Conservation (phyloP, 1,140 invertebrate genomes). For the Mylabris phalerata region DNA sequence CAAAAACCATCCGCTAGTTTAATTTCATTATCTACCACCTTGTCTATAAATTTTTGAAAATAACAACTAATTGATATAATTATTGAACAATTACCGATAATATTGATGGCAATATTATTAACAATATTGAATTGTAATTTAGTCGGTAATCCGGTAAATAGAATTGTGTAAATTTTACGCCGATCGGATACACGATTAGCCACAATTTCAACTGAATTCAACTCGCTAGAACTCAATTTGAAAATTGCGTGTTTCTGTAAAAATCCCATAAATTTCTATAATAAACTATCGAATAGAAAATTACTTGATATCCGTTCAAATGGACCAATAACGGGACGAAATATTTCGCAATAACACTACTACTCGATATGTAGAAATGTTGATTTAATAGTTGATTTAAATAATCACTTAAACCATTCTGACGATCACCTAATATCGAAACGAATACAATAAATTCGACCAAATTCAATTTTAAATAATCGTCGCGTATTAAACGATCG, state of each 20-base stretch:
- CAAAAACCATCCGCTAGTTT: constrained; percentile 4
- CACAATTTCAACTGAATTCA: not conserved
- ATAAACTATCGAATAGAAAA: too few species aligned
- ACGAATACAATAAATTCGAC: constrained; percentile 7
- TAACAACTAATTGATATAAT: not conserved
- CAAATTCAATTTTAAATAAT: constrained; percentile 10
- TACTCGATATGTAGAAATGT: constrained; percentile 1
- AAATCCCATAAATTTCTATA: not conserved
- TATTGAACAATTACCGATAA: not conserved
- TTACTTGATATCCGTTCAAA: constrained; percentile 3
- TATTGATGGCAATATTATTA: not conserved
- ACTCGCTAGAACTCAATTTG: not conserved
- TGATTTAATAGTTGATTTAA: not conserved
- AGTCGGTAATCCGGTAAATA: constrained; percentile 1
- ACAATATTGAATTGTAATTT: constrained; percentile 3
- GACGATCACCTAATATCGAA: not conserved
- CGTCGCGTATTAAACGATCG: constrained; percentile 9
- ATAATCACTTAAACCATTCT: constrained; percentile 7
- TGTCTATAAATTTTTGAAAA: constrained; percentile 1
- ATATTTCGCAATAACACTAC: not conserved
- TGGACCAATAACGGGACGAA: constrained; percentile 9
- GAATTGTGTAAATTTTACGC: constrained; percentile 2
- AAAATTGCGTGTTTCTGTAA: constrained; percentile 4
- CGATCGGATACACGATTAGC: not conserved
- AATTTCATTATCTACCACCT: constrained; percentile 3